phyloP scores from a whole-genome alignment of 2,797 vertebrate genomes.

The Tragopan temminckii region DNA sequence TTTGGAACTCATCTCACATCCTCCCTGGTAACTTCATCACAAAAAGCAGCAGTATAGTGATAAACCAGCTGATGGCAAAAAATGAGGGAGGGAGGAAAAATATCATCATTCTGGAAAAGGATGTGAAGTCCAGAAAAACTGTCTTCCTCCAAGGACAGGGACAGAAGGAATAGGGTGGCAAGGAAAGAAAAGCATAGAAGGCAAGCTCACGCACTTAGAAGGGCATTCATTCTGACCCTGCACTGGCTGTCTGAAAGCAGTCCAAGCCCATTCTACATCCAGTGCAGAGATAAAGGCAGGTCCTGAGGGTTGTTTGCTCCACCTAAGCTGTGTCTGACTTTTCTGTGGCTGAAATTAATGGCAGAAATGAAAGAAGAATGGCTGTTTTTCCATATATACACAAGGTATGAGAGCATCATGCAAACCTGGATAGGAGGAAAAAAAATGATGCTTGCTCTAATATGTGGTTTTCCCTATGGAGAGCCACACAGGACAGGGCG shows the following conservation, averaged over 20 bases:
- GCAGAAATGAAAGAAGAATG: background rate
- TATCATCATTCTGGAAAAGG: background rate
- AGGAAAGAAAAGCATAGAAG: background rate
- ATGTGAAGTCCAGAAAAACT: background rate
- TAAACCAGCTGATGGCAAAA: background rate
- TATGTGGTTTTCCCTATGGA: background rate
- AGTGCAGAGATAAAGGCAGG: background rate
- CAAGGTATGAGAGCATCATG: background rate
- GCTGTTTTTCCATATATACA: rapidly evolving
- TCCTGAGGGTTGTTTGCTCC: background rate
- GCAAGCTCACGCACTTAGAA: background rate
- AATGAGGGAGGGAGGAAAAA: background rate
- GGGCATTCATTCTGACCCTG: background rate
- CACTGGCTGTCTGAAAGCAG: background rate
- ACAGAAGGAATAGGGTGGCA: background rate
- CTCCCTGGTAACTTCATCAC: background rate
- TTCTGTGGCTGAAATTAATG: background rate
- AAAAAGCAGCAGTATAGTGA: background rate
- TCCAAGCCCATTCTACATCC: background rate
- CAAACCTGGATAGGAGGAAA: background rate
- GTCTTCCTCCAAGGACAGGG: background rate
- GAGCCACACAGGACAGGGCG: background rate
- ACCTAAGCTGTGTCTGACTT: background rate
- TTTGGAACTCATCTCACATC: background rate
- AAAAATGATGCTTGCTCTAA: background rate